Conservation (phyloP, 92 coral and sea anemone species). For the Zoanthus sansibaricus region DNA sequence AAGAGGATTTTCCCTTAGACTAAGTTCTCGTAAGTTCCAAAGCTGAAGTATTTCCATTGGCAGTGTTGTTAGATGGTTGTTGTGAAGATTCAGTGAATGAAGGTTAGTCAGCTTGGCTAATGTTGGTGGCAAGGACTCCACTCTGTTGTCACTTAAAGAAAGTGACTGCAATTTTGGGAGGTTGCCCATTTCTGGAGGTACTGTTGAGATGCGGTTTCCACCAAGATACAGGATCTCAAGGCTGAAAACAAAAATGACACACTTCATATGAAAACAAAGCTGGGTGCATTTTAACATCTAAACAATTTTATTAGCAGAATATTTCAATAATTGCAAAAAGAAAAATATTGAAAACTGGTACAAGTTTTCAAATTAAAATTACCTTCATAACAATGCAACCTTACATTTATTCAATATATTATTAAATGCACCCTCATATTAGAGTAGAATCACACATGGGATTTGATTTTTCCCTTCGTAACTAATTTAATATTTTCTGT, state of each 20-base stretch:
- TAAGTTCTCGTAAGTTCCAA: conserved; percentile 86
- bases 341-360: too few species aligned
- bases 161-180: conserved; percentile 78
- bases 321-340: too few species aligned
- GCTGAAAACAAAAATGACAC: conserved; percentile 52
- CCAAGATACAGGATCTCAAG: conserved; percentile 96
- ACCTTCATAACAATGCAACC: too few species aligned
- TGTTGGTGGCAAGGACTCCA: conserved; percentile 81
- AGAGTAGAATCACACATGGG: too few species aligned
- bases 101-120: conserved; percentile 77
- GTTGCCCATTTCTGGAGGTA: conserved; percentile 87
- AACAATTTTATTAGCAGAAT: too few species aligned
- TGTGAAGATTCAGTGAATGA: conserved; percentile 91
- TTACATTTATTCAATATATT: too few species aligned
- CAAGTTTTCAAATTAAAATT: too few species aligned
- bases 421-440: too few species aligned
- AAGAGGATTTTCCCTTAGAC: conserved; percentile 92
- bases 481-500: too few species aligned
- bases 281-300: not conserved
- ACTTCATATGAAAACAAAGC: too few species aligned
- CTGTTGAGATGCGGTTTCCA: conserved; percentile 80
- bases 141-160: conserved; percentile 86
- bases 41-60: conserved; percentile 89
- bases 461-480: too few species aligned
- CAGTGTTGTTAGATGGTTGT: conserved; percentile 86